Percentiles rank a stretch among this genome's conserved stretches.
Evolutionary conservation across 2,797 vertebrate species (phyloP).

Genomic region (Microhierax caerulescens): DNA sequence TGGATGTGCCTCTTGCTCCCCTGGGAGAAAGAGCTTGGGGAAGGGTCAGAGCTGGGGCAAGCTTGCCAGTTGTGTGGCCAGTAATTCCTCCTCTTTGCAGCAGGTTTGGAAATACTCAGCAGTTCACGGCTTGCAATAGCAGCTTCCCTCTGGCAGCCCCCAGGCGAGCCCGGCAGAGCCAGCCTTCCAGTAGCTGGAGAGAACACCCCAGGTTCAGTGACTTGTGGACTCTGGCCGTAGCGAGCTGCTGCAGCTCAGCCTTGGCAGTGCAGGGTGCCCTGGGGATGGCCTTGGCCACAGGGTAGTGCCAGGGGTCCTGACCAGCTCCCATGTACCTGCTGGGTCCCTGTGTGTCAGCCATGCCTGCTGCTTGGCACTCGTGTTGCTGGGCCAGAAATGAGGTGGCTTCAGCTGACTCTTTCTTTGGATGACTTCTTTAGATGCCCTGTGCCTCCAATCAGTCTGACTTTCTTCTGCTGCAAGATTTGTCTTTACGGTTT

Average conservation of each 20-base stretch:
- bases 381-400: not conserved
- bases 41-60: not conserved
- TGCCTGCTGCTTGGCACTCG: not conserved
- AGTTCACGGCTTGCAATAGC: not conserved
- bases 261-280: not conserved
- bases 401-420: not conserved
- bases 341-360: not conserved
- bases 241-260: not conserved
- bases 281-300: not conserved
- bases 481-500: not conserved
- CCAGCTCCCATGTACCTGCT: accelerated
- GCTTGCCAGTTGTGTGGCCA: not conserved
- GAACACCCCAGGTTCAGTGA: accelerated
- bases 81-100: not conserved
- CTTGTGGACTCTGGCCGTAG: not conserved
- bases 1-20: not conserved
- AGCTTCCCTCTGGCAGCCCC: not conserved
- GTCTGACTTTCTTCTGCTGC: not conserved
- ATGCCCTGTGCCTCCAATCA: not conserved
- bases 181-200: not conserved
- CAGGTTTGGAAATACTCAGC: not conserved
- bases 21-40: not conserved
- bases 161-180: not conserved
- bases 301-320: not conserved
- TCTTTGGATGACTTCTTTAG: not conserved